Base-by-base conservation (phyloP, 2,113 vertebrate genomes). In the Bothrops jararaca region DNA sequence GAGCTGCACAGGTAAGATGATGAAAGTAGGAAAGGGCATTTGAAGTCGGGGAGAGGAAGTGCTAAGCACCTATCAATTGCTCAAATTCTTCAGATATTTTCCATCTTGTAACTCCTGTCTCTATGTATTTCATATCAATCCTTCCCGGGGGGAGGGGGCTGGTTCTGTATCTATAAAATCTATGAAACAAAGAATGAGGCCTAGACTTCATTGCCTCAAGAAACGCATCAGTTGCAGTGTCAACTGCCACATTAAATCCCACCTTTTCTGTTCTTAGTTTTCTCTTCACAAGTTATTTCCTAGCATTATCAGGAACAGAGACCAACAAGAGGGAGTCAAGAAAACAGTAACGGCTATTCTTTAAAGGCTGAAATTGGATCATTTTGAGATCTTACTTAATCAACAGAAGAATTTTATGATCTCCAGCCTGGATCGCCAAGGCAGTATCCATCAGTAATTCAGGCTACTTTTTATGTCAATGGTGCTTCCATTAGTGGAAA, bases 361-460 rank as follows among this genome's bases (percentile, higher is more conserved):
- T 85, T 74, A 54, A 92, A 34, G 26, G 90, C 26, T 93, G 90
- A 64, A 88, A 93, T 94, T 93, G 95, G 91, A 94, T 29, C 90
- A 29, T 86, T 60, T 85, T 50, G n/a, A 60, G 56, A 13, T 0
- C 52, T 42, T 94, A 93, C 0, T 15, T 93, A 95, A 95, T 34
- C 0, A 48, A 93, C 85, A 85, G 90, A 93, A 95, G 94, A 95
- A 93, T 1, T 93, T 92, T 95, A 50, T 95, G 80, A 57, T 89
- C 60, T 91, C 86, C 69, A 58, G 22, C 42, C 39, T 85, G 91
- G 57, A 57, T 92, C 89, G 94, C 95, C 95, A 91, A 45, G 91
- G 94, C 85, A 90, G 92, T 34, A 88, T 86, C n/a, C 23, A 91
- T 50, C 54, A 90, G 92, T 93, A 94, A 89, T 87, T 94, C 45